Base-by-base conservation (phyloP, 2,113 vertebrate species). In the Serinus canaria region DNA sequence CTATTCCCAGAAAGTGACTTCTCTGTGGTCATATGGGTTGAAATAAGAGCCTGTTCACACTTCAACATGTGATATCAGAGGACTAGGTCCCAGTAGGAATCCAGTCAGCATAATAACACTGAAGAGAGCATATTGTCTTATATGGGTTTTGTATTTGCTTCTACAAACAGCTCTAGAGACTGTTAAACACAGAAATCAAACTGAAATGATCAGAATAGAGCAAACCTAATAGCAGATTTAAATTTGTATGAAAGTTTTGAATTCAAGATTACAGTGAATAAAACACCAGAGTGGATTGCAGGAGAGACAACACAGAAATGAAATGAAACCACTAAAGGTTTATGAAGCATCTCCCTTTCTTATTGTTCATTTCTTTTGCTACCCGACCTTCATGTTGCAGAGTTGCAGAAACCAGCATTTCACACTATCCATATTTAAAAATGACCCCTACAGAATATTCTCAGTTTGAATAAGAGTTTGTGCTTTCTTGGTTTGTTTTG, bases 251-350 rank as follows among this genome's bases (percentile, higher is more conserved):
- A 24, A 89, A 37, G 56, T 89, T 85, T 63, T 82, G 25, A 68
- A 88, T 60, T 74, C 35, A 88, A 77, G 18, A 76, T 73, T 82
- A 70, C 44, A 27, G 31, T 24, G 47, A 91, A 86, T 69, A 82
- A 91, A 86, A 53, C 30, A 64, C 44, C 10, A 76, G 53, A 37
- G 33, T 59, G 27, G 39, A 55, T 69, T 73, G 56, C 73, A 85
- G 62, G 17, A 93, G 28, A 89, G 52, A 64, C 8, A 86, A 84
- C 17, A 55, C 3, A 91, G 43, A 66, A 90, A 82, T 37, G 7
- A 83, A 90, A 27, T 81, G 24, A 96, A 92, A 87, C 44, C 39
- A 91, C 55, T 69, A 55, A 89, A 82, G 52, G 53, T 84, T 95
- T 68, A 80, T 92, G 70, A 95, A 83, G 62, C 41, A 60, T 70